Evolutionary conservation across 2,113 vertebrate genomes (phyloP).

Genomic region (Nothobranchius kuhntae): DNA sequence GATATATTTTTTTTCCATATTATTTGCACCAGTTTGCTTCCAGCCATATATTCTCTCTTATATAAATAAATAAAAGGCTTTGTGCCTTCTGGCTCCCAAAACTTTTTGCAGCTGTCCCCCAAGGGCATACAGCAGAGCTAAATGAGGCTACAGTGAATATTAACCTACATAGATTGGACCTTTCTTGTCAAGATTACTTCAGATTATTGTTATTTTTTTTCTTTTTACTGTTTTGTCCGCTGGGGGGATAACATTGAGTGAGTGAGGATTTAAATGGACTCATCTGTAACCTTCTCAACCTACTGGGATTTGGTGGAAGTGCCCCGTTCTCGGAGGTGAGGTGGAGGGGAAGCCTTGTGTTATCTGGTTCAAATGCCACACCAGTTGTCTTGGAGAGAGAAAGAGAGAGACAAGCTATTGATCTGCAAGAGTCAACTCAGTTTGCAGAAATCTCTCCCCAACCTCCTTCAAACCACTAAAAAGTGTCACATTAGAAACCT

Average conservation of each 20-base stretch:
- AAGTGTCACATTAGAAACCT: constrained; percentile 78
- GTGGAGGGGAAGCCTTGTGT: constrained; percentile 77
- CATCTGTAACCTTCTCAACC: constrained; percentile 76
- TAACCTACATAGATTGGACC: constrained; percentile 73
- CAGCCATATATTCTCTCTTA: constrained; percentile 56
- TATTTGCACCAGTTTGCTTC: constrained; percentile 68
- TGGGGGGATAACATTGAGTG: constrained; percentile 64
- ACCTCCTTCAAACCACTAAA: constrained; percentile 71
- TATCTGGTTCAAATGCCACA: constrained; percentile 83
- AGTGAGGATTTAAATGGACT: constrained; percentile 75
- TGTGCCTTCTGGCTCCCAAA: constrained; percentile 67
- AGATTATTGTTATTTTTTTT: constrained; percentile 31
- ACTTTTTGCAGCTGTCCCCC: constrained; percentile 59
- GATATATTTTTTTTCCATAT: constrained; percentile 41
- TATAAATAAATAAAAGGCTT: constrained; percentile 73
- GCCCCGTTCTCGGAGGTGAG: constrained; percentile 75
- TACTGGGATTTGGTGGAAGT: constrained; percentile 72
- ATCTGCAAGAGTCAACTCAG: constrained; percentile 77
- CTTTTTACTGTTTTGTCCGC: constrained; percentile 45
- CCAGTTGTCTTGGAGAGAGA: constrained; percentile 72
- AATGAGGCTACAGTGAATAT: constrained; percentile 72
- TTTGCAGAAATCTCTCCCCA: constrained; percentile 73
- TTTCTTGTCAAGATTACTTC: constrained; percentile 71
- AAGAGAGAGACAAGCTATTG: constrained; percentile 81
- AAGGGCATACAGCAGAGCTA: constrained; percentile 62